Evolutionary conservation across 2,888 invertebrate genomes (phyloP).

Genomic region (Schizotus pectinicornis): DNA sequence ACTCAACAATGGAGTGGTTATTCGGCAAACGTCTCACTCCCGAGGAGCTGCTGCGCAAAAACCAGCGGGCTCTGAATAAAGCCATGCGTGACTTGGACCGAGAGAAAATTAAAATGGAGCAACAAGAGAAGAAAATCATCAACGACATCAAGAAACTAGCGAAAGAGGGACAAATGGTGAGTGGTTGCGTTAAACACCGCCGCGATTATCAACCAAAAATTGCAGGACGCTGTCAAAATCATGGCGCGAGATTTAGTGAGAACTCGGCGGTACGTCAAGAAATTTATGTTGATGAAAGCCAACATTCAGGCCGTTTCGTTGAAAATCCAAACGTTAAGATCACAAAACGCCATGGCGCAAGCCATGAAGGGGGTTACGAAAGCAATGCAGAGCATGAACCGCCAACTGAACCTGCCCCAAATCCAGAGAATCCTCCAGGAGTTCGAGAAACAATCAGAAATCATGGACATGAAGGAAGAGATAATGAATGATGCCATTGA

Average conservation of each 20-base stretch:
- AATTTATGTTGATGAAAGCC: conserved; percentile 99
- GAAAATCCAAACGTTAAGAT: conserved; percentile 96
- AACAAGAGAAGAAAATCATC: conserved; percentile 98
- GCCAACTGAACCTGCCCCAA: conserved; percentile 95
- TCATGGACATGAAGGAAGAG: conserved; percentile 99
- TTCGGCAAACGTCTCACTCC: conserved; percentile 97
- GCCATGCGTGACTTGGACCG: conserved; percentile 98
- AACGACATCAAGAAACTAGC: conserved; percentile 98
- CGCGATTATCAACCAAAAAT: conserved; percentile 19
- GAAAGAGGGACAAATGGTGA: conserved; percentile 96
- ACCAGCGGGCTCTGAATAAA: conserved; percentile 96
- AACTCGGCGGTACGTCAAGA: conserved; percentile 93
- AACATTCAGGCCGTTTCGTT: conserved; percentile 98
- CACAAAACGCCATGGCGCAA: conserved; percentile 98
- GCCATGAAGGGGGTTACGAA: conserved; percentile 99
- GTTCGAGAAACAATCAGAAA: conserved; percentile 99
- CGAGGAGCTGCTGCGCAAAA: conserved; percentile 97
- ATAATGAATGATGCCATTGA: conserved; percentile 99
- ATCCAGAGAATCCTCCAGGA: conserved; percentile 97
- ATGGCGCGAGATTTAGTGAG: conserved; percentile 99
- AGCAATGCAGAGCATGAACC: conserved; percentile 99
- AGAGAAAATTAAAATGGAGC: conserved; percentile 92
- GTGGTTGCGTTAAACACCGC: neutral
- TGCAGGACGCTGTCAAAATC: conserved; percentile 96
- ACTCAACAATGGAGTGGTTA: conserved; percentile 81